A percentile compares a stretch with the other conserved stretches of the same genome.
Evolutionary conservation across 2,113 vertebrate species (phyloP).

Genomic region (Podilymbus podiceps): DNA sequence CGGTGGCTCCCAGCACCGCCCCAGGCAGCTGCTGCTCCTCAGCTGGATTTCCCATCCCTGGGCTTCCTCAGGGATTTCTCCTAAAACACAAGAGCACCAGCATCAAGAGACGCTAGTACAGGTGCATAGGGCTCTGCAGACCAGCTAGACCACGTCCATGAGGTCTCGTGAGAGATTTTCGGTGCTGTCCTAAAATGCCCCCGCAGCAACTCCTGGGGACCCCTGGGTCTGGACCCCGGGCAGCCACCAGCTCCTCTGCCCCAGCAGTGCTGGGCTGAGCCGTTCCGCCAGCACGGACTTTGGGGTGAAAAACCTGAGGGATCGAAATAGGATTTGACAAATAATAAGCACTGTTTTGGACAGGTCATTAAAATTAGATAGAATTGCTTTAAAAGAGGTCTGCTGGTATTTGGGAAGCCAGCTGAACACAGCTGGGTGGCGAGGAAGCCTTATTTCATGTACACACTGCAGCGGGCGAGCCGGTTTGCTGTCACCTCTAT

Average conservation of each 20-base stretch:
- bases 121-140: background rate
- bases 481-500: accelerated
- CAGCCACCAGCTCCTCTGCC: background rate
- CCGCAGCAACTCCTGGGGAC: background rate
- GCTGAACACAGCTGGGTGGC: accelerated
- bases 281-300: accelerated
- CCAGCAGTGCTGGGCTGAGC: background rate
- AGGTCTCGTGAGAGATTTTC: accelerated
- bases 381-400: background rate
- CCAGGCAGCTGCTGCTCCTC: background rate
- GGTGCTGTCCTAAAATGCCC: background rate
- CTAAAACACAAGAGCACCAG: background rate
- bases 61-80: background rate
- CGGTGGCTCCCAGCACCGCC: background rate
- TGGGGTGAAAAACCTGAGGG: background rate
- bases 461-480: accelerated
- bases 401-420: background rate
- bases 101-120: background rate
- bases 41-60: background rate
- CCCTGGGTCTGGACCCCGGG: no score
- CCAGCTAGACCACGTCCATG: background rate
- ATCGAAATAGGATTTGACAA: background rate
- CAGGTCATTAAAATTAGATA: background rate
- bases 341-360: accelerated
- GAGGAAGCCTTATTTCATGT: background rate